These are phyloP conservation scores for Azorinus chamasolen DNA, from an alignment of 2,888 invertebrate genomes.

Conservation along the genomic window DNA sequence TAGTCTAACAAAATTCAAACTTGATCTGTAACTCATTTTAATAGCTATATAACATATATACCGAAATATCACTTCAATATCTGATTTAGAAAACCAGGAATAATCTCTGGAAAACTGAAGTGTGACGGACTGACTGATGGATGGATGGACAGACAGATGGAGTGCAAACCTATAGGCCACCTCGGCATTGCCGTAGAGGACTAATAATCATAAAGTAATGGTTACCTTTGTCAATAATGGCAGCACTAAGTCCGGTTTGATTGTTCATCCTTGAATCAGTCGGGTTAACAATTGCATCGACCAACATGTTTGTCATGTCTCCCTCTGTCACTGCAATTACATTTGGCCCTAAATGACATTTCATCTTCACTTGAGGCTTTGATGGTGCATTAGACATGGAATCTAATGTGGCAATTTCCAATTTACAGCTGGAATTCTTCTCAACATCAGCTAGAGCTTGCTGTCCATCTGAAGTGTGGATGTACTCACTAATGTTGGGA, in stretches of 20 bases:
- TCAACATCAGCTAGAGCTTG: constrained; percentile 24
- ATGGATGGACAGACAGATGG: too few species aligned
- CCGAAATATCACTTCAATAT: too few species aligned
- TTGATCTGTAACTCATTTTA: too few species aligned
- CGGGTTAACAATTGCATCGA: constrained; percentile 22
- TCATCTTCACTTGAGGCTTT: background rate
- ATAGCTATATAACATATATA: too few species aligned
- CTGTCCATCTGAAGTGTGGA: constrained; percentile 21
- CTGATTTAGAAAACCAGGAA: too few species aligned
- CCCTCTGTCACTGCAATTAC: constrained; percentile 5
- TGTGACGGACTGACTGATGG: too few species aligned
- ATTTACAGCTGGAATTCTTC: constrained; percentile 34
- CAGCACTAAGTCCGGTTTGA: constrained; percentile 7
- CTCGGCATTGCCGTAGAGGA: too few species aligned
- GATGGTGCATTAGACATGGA: background rate
- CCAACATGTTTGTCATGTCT: constrained; percentile 10
- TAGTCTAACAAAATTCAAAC: too few species aligned
- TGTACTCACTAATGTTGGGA: constrained; percentile 26
- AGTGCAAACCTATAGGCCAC: too few species aligned
- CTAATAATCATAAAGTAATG: too few species aligned
- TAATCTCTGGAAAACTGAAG: too few species aligned
- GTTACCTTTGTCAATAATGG: constrained; percentile 33
- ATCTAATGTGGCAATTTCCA: background rate
- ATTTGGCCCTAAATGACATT: constrained; percentile 3
- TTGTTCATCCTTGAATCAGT: background rate